Evolutionary conservation across 2,797 vertebrate genomes (phyloP).

Genomic region (Staurois parvus): DNA sequence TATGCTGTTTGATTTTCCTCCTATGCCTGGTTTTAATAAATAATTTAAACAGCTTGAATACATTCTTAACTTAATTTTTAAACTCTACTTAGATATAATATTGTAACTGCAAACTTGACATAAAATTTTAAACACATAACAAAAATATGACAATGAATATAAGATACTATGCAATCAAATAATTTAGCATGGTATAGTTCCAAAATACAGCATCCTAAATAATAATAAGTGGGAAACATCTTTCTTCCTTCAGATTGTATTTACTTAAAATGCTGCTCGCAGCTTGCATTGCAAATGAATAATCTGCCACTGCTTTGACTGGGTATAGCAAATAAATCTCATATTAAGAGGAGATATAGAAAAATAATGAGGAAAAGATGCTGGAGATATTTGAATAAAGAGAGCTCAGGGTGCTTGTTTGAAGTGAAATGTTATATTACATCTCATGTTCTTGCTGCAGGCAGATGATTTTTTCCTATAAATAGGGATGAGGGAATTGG

Average conservation of each 20-base stretch:
- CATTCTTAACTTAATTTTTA: no score
- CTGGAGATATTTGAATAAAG: conserved; percentile 57
- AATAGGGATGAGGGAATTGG: no score
- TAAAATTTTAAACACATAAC: no score
- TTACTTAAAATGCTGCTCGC: conserved; percentile 10
- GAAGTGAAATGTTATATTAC: conserved; percentile 54
- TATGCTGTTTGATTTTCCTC: no score
- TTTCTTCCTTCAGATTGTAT: conserved; percentile 31
- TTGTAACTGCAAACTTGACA: no score
- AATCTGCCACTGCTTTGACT: conserved; percentile 20
- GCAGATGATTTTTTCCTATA: conserved; percentile 31
- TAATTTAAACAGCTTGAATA: no score
- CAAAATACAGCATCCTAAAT: no score
- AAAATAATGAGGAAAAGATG: conserved; percentile 53
- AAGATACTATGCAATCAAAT: no score
- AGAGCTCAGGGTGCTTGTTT: conserved; percentile 34
- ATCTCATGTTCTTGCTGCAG: conserved; percentile 30
- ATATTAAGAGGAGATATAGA: conserved; percentile 52
- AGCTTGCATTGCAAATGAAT: conserved; percentile 43
- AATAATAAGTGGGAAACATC: neutral
- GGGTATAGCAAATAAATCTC: conserved; percentile 48
- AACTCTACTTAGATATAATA: no score
- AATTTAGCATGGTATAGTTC: no score
- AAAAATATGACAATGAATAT: no score
- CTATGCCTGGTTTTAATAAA: no score